Percentiles rank a stretch among this genome's conserved stretches.
phyloP scores from a whole-genome alignment of 1,140 invertebrate genomes.

The Cecropterus lyciades region DNA sequence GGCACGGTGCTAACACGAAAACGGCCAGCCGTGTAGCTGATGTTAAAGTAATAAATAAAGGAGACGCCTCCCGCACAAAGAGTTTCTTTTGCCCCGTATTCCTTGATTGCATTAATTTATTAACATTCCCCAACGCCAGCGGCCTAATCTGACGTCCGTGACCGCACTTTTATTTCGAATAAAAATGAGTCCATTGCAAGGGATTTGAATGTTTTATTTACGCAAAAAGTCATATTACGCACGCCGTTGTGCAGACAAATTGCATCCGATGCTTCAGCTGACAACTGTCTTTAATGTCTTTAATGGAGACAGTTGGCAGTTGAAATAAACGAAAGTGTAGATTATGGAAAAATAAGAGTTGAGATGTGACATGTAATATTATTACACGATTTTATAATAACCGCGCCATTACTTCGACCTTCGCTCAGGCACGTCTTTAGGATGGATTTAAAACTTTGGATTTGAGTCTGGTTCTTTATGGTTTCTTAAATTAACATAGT shows the following conservation, averaged over 20 bases:
- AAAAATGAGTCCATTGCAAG: constrained; percentile 12
- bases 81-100: constrained; percentile 1
- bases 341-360: not conserved
- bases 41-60: constrained; percentile 13
- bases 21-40: constrained; percentile 5
- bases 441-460: no score
- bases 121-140: constrained; percentile 17
- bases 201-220: constrained; percentile 25
- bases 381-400: no score
- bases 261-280: constrained; percentile 2
- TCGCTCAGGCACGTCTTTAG: no score
- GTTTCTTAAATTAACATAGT: no score
- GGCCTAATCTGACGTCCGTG: constrained; percentile 24
- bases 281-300: not conserved
- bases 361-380: not conserved
- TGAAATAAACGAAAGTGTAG: not conserved
- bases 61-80: constrained; percentile 7
- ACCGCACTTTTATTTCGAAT: constrained; percentile 18
- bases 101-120: constrained; percentile 23
- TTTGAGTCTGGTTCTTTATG: no score
- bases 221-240: constrained; percentile 22
- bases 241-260: constrained; percentile 5
- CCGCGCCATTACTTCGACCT: no score
- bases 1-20: not conserved
- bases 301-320: not conserved